Evolutionary conservation across 2,113 vertebrate genomes (phyloP), one percentile per base, ranked within the genome.

Genomic region (Carassius auratus): DNA sequence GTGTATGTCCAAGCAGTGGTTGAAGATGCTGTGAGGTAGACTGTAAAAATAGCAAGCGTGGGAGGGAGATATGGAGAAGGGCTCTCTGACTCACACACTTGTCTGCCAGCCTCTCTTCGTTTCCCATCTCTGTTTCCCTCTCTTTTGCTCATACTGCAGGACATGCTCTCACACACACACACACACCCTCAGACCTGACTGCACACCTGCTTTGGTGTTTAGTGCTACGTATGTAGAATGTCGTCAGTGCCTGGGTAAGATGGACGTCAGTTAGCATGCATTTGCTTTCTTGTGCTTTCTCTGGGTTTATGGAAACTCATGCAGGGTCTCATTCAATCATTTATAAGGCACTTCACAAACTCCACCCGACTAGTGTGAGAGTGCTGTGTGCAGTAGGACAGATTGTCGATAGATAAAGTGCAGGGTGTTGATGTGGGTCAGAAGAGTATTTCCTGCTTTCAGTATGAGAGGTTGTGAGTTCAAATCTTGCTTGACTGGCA

Each of bases 41-140:
- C 50, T 73, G n/a, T 86, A 88, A 88, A 88, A 88, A 88, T 88
- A 88, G 85, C 85, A 84, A 19, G 76, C 69, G 87, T 86, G 82
- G 87, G 87, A 84, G 77, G 85, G 79, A 74, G 59, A 84, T 76
- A 84, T 84, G 61, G 83, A 86, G 83, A 88, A 81, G 85, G 69
- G 83, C 86, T 74, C 85, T 86, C 87, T 86, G 87, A 88, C 85
- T 88, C 87, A 86, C 71, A 71, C 68, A 42, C 77, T 75, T 68
- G 74, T 77, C 74, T 82, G 71, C 80, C 76, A 84, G 81, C 76
- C 68, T 75, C 69, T 81, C 55, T 74, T 78, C 66, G 2, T 30
- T 23, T 55, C 69, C 59, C 30, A 52, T 76, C 52, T 81, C 80
- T 50, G 73, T 50, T 76, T 76, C 45, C 74, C 4, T 86, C 77